Conservation (phyloP, 2,888 invertebrate species). For the Cantharis rufa region DNA sequence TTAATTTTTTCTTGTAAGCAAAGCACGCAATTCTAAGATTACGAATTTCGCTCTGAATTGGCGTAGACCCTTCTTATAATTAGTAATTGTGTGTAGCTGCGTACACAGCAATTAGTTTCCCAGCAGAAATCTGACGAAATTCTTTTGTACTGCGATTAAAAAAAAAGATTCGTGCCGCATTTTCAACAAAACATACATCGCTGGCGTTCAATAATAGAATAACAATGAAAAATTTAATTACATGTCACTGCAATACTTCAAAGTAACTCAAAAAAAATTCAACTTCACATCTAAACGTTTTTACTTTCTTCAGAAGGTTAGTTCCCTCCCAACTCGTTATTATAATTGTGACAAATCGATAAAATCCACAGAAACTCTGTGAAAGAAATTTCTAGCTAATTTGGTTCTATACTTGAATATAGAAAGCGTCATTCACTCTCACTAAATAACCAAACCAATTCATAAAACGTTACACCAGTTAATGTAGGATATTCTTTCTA, state of each 20-base stretch:
- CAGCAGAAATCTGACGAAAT: not conserved
- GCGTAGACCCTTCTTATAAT: too few species aligned
- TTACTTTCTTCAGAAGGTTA: not conserved
- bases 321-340: not conserved
- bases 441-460: not conserved
- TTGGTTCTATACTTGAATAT: not conserved
- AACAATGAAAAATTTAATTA: not conserved
- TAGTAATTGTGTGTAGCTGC: too few species aligned
- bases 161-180: not conserved
- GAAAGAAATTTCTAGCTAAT: not conserved
- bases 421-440: not conserved
- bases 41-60: too few species aligned
- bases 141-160: not conserved
- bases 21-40: too few species aligned
- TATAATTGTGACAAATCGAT: not conserved
- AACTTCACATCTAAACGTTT: not conserved
- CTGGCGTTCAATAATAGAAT: not conserved
- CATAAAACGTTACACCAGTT: not conserved
- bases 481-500: too few species aligned
- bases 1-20: too few species aligned
- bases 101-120: not conserved
- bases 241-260: not conserved
- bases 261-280: not conserved
- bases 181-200: not conserved
- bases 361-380: not conserved